A percentile compares a stretch with the other conserved stretches of the same genome.
Evolutionary conservation across 92 coral and sea anemone genomes (phyloP).

Genomic region (Epizoanthus stellaris): DNA sequence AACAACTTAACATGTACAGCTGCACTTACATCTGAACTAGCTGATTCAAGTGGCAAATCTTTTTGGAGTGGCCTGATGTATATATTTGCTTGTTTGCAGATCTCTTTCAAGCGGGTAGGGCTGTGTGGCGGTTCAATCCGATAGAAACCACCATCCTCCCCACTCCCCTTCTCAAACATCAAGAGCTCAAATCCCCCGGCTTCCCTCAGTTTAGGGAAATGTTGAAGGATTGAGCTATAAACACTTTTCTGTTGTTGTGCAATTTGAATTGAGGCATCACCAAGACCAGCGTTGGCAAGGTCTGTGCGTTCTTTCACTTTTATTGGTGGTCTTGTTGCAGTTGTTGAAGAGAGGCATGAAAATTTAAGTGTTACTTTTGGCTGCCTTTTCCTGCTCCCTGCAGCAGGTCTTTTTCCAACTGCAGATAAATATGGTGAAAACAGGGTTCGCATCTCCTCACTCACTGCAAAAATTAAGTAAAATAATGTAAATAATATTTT

Average conservation of each 20-base stretch:
- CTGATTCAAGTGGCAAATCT: not conserved
- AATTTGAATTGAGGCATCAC: constrained; percentile 46
- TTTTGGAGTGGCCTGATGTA: constrained; percentile 26
- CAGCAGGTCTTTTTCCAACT: too few relatives aligned
- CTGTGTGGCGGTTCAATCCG: constrained; percentile 53
- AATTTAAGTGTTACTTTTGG: constrained; percentile 15
- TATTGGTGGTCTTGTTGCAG: constrained; percentile 42
- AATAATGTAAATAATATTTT: too few relatives aligned
- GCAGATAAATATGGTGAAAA: too few relatives aligned
- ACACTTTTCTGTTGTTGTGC: constrained; percentile 10
- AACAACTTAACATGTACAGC: too few relatives aligned
- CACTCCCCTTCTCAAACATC: constrained; percentile 57
- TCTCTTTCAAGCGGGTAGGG: constrained; percentile 34
- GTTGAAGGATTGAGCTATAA: constrained; percentile 27
- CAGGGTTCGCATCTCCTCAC: too few relatives aligned
- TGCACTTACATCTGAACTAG: too few relatives aligned
- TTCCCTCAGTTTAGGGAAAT: constrained; percentile 27
- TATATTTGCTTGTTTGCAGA: constrained; percentile 28
- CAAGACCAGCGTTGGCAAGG: constrained; percentile 61
- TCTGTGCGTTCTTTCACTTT: constrained; percentile 56
- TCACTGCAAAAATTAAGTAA: too few relatives aligned
- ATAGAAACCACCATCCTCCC: constrained; percentile 53
- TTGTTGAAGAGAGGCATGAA: constrained; percentile 13
- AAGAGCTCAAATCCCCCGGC: constrained; percentile 52
- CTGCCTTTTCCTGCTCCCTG: not conserved